phyloP scores from a whole-genome alignment of 2,113 vertebrate species.

The Lagopus leucura region DNA sequence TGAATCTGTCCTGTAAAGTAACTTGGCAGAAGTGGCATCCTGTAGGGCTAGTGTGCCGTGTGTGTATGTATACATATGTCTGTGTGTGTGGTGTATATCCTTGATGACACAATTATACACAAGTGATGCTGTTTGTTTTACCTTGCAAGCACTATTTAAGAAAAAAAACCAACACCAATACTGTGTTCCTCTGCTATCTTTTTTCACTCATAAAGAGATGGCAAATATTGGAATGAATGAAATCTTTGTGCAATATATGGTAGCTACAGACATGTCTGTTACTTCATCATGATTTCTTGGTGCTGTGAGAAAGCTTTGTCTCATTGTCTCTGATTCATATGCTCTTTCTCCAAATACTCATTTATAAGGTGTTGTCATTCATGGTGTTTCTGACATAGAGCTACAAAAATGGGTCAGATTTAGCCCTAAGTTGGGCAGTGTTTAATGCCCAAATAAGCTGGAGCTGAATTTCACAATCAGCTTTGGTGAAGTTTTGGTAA shows the following conservation, averaged over 20 bases:
- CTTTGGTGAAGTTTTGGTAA: neutral
- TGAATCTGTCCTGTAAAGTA: neutral
- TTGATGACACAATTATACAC: neutral
- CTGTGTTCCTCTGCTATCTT: neutral
- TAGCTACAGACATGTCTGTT: neutral
- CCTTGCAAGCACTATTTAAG: constrained; percentile 26
- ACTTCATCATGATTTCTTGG: neutral
- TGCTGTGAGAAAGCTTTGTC: neutral
- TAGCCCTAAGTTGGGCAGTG: neutral
- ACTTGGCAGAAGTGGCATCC: neutral
- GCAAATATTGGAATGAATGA: neutral
- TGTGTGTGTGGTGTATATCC: neutral
- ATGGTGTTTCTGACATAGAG: neutral
- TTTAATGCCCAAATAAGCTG: neutral
- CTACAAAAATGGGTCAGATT: neutral
- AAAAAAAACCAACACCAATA: neutral
- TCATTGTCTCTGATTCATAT: neutral
- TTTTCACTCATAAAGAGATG: neutral
- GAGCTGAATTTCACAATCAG: neutral
- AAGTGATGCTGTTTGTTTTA: neutral
- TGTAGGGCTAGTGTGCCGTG: neutral
- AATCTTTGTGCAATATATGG: neutral
- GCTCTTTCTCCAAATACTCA: neutral
- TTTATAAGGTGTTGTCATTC: neutral
- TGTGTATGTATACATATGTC: neutral